Conservation (phyloP, 2,797 vertebrate species). For the Aselliscus stoliczkanus region DNA sequence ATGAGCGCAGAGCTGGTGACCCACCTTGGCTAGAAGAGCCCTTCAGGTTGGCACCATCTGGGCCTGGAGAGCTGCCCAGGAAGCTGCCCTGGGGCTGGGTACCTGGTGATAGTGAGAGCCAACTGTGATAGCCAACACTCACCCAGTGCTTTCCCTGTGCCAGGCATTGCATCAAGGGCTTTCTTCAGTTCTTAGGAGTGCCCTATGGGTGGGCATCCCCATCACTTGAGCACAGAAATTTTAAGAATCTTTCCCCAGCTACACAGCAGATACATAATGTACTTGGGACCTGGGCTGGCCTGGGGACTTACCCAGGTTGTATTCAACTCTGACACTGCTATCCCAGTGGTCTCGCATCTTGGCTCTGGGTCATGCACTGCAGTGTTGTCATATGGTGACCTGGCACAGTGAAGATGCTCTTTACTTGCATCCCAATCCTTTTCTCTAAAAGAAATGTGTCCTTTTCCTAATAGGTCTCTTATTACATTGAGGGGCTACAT, state of each 20-base stretch:
- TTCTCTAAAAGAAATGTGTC: not conserved
- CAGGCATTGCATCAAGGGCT: not conserved
- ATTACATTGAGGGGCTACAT: fast-evolving
- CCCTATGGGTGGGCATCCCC: fast-evolving
- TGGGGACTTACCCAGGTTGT: not conserved
- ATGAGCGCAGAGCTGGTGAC: not conserved
- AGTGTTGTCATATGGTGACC: not conserved
- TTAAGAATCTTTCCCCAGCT: not conserved
- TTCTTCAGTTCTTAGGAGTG: not conserved
- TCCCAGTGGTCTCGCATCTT: fast-evolving
- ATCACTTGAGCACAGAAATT: not conserved
- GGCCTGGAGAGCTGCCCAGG: not conserved
- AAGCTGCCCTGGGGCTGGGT: not conserved
- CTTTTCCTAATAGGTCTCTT: not conserved
- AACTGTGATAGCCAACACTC: not conserved
- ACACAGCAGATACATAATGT: fast-evolving
- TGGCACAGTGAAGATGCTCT: not conserved
- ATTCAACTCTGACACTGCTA: not conserved
- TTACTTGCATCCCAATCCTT: no score
- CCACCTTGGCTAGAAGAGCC: not conserved
- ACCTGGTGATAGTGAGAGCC: no score
- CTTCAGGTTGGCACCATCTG: not conserved
- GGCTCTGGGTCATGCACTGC: not conserved
- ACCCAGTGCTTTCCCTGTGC: no score
- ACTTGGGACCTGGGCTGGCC: fast-evolving